Evolutionary conservation across 2,797 vertebrate genomes (phyloP), one percentile per base, ranked within the genome.

Genomic region (Bovichtus diacanthus): DNA sequence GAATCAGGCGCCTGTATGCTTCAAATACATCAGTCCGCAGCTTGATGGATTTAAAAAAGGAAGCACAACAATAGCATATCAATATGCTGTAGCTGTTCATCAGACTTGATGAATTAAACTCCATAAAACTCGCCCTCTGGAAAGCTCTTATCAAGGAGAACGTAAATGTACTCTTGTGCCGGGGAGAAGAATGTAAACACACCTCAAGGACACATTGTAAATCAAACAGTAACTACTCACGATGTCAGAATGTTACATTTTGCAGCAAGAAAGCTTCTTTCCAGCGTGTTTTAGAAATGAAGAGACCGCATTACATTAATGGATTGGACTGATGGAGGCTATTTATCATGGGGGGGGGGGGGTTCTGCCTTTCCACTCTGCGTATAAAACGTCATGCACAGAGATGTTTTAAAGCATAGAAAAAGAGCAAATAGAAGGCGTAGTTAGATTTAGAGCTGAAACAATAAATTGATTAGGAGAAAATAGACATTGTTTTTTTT

Each of bases 91-190:
- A 5, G 3, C 34, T 58, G 47, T 80, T 67, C 2, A 44, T 49
- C n/a, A 70, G 39, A 54, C 1, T 9, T 60, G 15, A 64, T 39
- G 29, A 72, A 70, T 68, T 3, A 34, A 19, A 55, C 8, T 12
- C 19, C 9, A 70, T 60, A 62, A 74, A 82, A 69, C 13, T 8
- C 11, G n/a, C 70, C 41, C 54, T 63, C 15, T 74, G 13, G 21
- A 76, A 63, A 63, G 36, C 34, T 84, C 47, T 81, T 71, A 80
- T 78, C 67, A 47, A 9, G 39, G 18, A n/a, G 12, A 44, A 39
- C 49, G 49, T 80, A 59, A 63, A 81, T 50, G 23, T 34, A 2
- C 5, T 69, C 41, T 38, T 27, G 53, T 51, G 68, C 38, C 11
- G 23, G 2, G 7, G 19, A 62, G 56, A 31, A 51, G 27, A 65